A percentile compares a stretch with the other conserved stretches of the same genome.
Conservation (phyloP, 2,888 invertebrate genomes). For the Epinotia bilunana region DNA sequence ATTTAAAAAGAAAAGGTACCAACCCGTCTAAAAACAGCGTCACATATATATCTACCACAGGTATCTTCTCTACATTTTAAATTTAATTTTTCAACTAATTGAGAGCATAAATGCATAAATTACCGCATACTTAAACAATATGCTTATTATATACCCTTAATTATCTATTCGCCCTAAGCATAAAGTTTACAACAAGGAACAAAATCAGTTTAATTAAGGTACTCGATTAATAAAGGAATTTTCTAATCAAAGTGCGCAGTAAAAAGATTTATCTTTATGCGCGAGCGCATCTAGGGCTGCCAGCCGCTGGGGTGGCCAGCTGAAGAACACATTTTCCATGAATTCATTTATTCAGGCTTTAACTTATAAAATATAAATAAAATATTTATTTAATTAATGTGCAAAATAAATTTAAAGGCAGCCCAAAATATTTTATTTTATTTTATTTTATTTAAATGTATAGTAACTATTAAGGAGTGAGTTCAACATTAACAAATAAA, state of each 20-base stretch:
- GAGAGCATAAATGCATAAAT: neutral
- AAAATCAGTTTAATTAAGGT: slow-evolving; percentile 71
- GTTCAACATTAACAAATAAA: no score
- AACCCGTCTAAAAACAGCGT: no score
- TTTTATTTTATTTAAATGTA: no score
- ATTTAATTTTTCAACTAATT: neutral
- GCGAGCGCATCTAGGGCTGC: slow-evolving; percentile 48
- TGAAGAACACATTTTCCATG: neutral
- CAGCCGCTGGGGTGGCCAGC: slow-evolving; percentile 10
- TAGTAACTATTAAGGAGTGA: no score
- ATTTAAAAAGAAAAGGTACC: no score
- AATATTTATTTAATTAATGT: no score
- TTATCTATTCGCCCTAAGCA: slow-evolving; percentile 34
- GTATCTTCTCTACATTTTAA: no score
- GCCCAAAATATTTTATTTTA: no score
- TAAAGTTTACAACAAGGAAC: slow-evolving; percentile 52
- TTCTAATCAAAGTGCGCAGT: slow-evolving; percentile 78
- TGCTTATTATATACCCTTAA: neutral
- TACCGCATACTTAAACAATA: neutral
- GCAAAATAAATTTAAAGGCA: no score
- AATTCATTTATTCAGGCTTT: neutral
- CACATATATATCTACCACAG: no score
- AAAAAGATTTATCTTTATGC: slow-evolving; percentile 79
- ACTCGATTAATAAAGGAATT: slow-evolving; percentile 80
- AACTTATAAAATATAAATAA: no score